A percentile compares a stretch with the other conserved stretches of the same genome.
phyloP scores from a whole-genome alignment of 2,113 vertebrate genomes.

The Cryptoleucopteryx plumbea region DNA sequence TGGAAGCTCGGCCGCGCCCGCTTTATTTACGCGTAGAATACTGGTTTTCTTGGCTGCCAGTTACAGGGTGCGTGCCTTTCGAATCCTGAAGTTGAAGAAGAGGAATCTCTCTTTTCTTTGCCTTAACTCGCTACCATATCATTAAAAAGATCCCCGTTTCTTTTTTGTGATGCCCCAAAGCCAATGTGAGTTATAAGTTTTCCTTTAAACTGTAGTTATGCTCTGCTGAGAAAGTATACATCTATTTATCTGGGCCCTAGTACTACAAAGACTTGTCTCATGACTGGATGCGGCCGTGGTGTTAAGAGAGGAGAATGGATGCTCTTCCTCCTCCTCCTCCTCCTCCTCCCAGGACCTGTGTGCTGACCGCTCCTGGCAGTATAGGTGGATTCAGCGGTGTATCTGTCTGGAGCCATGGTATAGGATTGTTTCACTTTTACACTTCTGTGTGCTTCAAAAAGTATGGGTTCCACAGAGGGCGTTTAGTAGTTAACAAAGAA shows the following conservation, averaged over 20 bases:
- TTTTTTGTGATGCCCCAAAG: background rate
- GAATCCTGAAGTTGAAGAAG: accelerated
- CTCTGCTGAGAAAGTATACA: accelerated
- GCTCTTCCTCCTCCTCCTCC: background rate
- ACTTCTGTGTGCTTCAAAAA: background rate
- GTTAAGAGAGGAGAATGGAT: background rate
- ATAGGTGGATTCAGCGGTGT: no score
- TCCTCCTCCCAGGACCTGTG: accelerated
- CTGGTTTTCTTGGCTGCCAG: background rate
- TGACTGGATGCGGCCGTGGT: background rate
- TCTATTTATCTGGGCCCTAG: accelerated
- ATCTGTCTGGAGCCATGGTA: accelerated
- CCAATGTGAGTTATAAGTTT: background rate
- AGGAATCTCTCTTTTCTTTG: background rate
- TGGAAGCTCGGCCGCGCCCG: no score
- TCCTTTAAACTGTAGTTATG: background rate
- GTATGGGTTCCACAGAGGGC: background rate
- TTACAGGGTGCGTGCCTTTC: background rate
- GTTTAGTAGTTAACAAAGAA: background rate
- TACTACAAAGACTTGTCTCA: background rate
- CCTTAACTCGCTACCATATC: background rate
- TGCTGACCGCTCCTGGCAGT: background rate
- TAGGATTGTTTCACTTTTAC: background rate
- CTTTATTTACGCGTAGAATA: accelerated
- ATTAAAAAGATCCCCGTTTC: background rate